phyloP scores from a whole-genome alignment of 2,888 invertebrate genomes.

The Dasysyrphus tricinctus region DNA sequence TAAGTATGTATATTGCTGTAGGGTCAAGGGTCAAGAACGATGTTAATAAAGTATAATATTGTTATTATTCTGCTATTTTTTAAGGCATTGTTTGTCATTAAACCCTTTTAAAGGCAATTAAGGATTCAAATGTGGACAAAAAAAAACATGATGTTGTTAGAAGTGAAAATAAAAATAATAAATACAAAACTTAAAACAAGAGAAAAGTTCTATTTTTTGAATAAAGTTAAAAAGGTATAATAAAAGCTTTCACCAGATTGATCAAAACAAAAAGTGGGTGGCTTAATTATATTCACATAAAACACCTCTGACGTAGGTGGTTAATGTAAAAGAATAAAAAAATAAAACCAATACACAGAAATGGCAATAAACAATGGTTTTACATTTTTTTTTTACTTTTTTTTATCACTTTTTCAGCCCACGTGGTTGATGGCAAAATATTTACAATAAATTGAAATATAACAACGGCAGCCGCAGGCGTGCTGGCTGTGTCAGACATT shows the following conservation, averaged over 20 bases:
- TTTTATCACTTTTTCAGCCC: conserved; percentile 42
- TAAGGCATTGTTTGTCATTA: no score
- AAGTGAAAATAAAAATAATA: no score
- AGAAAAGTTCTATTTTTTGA: neutral
- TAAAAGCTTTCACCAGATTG: neutral
- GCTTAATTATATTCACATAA: conserved; percentile 19
- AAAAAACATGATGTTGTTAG: no score
- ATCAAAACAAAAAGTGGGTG: neutral
- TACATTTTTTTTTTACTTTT: conserved; percentile 45
- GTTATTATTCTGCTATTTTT: no score
- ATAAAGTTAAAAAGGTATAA: neutral
- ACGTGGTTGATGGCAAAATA: conserved; percentile 59
- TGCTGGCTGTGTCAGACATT: neutral
- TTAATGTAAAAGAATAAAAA: conserved; percentile 14
- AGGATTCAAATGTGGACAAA: no score
- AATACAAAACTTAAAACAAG: no score
- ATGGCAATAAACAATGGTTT: conserved; percentile 69
- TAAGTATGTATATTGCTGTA: no score
- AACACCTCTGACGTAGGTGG: conserved; percentile 32
- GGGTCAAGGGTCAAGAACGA: no score
- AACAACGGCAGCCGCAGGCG: conserved; percentile 21
- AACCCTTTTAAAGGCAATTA: no score
- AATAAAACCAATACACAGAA: conserved; percentile 54
- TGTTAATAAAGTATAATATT: no score
- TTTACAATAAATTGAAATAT: conserved; percentile 48